Percentiles rank a stretch among this genome's conserved stretches.
Conservation (phyloP, 2,113 vertebrate genomes). For the Micromys minutus region DNA sequence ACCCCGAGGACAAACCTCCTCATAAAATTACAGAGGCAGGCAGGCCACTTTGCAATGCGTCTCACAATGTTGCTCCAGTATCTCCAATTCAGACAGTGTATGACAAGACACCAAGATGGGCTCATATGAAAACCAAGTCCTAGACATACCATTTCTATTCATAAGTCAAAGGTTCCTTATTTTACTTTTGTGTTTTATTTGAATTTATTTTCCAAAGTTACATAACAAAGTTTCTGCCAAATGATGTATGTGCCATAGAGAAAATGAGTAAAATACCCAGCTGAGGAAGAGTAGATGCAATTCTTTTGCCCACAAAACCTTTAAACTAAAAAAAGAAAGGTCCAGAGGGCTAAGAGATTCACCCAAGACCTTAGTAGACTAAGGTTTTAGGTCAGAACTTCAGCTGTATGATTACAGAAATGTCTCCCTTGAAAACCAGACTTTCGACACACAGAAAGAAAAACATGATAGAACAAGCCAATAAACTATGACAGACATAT, state of each 20-base stretch:
- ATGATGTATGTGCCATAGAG: neutral
- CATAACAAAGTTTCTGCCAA: neutral
- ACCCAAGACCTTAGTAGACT: neutral
- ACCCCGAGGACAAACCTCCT: neutral
- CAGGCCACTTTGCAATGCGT: neutral
- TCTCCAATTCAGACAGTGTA: neutral
- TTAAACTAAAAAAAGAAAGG: neutral
- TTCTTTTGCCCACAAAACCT: neutral
- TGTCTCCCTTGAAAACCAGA: neutral
- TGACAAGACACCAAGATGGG: neutral
- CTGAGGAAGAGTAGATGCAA: neutral
- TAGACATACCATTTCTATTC: neutral
- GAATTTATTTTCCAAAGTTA: neutral
- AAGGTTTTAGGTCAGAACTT: neutral
- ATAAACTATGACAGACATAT: neutral
- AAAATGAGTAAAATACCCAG: neutral
- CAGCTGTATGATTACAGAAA: neutral
- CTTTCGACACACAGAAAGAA: neutral
- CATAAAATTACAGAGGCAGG: neutral
- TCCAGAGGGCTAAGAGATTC: neutral
- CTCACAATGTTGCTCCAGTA: neutral
- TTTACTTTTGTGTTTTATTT: neutral
- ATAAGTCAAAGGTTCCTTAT: neutral
- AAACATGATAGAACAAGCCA: neutral
- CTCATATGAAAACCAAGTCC: neutral